Base-by-base conservation (phyloP, 2,888 invertebrate genomes). In the Sepiola atlantica region DNA sequence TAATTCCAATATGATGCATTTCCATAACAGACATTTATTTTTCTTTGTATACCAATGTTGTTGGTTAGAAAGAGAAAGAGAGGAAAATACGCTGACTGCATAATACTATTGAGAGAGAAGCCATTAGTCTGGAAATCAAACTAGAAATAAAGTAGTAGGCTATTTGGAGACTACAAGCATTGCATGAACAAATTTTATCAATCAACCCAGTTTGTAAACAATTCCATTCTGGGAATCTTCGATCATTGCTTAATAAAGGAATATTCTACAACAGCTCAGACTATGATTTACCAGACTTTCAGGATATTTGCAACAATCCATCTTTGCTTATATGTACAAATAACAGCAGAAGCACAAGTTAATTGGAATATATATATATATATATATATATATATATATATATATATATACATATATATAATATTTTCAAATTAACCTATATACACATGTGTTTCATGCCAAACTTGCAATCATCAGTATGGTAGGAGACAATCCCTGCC, bases 201-300 rank as follows among this genome's bases (percentile, higher is more conserved):
- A 77, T 77, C 77, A 77, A 77, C 12, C 28, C 77, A 28, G 24
- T 77, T 77, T 14, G 28, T 77, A 77, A 77, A 77, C 28, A 12
- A 77, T 77, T 77, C 77, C 28, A 77, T 77, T 77, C 28, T 77
- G 24, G 28, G 77, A n/a, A 77, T 77, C 28, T 77, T 77, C 77
- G 77, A 77, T 77, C 77, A 77, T 77, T 77, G 24, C 77, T 77
- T 77, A 77, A 77, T 77, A 77, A 77, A 77, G 77, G 28, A 77
- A 77, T n/a, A 28, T 77, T 77, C 77, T 77, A 77, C 77, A 77
- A 77, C 77, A 28, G 77, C 77, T 77, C 28, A 77, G 28, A 77
- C 28, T 77, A 28, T 77, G 28, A 77, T 77, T 77, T n/a, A 28
- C 77, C n/a, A 77, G 28, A 12, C 28, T 77, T 77, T 77, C 77